These are phyloP conservation scores for Aphrocallistes beatrix DNA, from an alignment of 37 sponge, comb jelly and placozoan species.

Conservation along the genomic window DNA sequence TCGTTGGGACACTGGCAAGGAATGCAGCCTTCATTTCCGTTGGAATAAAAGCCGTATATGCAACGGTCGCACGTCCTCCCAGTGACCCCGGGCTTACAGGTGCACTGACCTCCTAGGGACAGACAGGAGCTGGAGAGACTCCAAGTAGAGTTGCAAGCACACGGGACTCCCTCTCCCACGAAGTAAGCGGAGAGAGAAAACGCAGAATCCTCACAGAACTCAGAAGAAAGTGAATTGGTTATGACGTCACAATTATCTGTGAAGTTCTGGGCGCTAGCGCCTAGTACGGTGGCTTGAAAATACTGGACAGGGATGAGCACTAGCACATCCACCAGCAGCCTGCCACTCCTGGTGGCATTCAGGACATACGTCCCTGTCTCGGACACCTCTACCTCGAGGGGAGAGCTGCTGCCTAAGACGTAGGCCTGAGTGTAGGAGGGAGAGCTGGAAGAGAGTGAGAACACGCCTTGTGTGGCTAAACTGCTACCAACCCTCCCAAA, in stretches of 20 bases:
- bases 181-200: not conserved
- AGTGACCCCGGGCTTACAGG: conserved; percentile 43
- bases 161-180: conserved; percentile 16
- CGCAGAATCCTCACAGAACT: not conserved
- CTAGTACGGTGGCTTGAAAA: not conserved
- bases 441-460: not conserved
- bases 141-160: conserved; percentile 20
- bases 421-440: not conserved
- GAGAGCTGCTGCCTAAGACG: not conserved
- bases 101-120: conserved; percentile 33
- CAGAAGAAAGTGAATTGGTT: not conserved
- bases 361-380: not conserved
- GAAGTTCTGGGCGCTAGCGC: not conserved
- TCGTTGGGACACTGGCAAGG: conserved; percentile 40
- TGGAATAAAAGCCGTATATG: conserved; percentile 30
- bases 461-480: not conserved
- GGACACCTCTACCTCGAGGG: not conserved
- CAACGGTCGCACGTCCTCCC: conserved; percentile 38
- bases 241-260: not conserved
- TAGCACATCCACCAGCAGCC: not conserved
- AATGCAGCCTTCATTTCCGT: conserved; percentile 37
- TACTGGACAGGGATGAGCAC: not conserved
- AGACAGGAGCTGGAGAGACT: conserved; percentile 20
- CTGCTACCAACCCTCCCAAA: not conserved
- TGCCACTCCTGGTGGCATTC: not conserved